phyloP scores from a whole-genome alignment of 2,113 vertebrate genomes.

The Clarias magur region DNA sequence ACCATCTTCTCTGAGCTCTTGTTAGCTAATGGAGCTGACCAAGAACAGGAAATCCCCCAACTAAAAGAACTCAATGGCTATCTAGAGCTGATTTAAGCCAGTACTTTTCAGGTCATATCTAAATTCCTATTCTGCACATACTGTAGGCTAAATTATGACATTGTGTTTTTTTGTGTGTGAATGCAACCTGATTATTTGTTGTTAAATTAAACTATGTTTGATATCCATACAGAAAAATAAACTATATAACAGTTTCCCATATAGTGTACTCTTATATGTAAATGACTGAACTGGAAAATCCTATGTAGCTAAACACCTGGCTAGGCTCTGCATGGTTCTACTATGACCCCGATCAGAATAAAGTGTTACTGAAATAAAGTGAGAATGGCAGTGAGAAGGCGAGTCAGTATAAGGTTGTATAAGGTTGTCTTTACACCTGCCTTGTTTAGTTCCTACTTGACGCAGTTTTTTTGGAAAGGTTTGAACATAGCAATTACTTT shows the following conservation, averaged over 20 bases:
- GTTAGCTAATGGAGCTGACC: constrained; percentile 31
- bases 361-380: background rate
- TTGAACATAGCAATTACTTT: too few species aligned
- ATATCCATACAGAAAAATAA: constrained; percentile 14
- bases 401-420: too few species aligned
- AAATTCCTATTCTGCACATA: constrained; percentile 33
- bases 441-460: too few species aligned
- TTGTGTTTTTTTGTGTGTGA: constrained; percentile 5
- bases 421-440: too few species aligned
- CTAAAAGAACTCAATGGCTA: constrained; percentile 37
- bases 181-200: background rate
- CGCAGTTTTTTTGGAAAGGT: too few species aligned
- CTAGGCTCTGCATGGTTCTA: background rate
- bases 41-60: constrained; percentile 44
- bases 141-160: background rate
- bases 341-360: background rate
- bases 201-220: background rate
- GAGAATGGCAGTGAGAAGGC: too few species aligned
- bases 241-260: constrained; percentile 46
- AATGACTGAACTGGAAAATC: constrained; percentile 42
- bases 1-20: constrained; percentile 37
- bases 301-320: too few species aligned
- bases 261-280: constrained; percentile 44
- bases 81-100: constrained; percentile 35
- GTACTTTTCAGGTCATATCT: constrained; percentile 33